These are phyloP conservation scores for Diploptera punctata DNA, from an alignment of 2,888 invertebrate species.

Conservation along the genomic window DNA sequence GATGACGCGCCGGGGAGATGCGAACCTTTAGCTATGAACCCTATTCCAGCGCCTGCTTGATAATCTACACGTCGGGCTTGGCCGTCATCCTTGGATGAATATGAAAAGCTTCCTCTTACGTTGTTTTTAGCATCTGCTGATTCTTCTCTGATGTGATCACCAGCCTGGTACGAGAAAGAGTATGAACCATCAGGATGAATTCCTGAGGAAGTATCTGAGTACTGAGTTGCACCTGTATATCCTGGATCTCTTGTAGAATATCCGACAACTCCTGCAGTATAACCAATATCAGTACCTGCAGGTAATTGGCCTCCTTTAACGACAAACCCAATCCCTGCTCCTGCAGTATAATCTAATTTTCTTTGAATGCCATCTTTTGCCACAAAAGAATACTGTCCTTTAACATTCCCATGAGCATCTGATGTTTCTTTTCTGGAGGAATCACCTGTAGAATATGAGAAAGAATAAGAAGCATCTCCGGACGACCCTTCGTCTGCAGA, in stretches of 20 bases:
- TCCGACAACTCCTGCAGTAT: background rate
- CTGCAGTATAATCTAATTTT: conserved; percentile 45
- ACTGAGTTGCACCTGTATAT: background rate
- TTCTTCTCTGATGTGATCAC: conserved; percentile 51
- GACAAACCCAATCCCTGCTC: conserved; percentile 44
- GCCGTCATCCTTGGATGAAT: conserved; percentile 45
- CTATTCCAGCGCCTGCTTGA: conserved; percentile 46
- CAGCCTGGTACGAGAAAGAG: conserved; percentile 50
- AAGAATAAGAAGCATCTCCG: conserved; percentile 40
- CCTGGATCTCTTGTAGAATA: background rate
- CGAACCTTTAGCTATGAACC: conserved; percentile 46
- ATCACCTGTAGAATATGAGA: conserved; percentile 42
- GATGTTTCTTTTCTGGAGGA: conserved; percentile 41
- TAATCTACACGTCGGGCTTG: conserved; percentile 43
- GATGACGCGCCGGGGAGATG: conserved; percentile 42
- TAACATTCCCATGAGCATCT: conserved; percentile 45
- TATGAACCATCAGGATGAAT: conserved; percentile 47
- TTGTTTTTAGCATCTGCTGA: conserved; percentile 51
- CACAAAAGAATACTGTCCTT: conserved; percentile 45
- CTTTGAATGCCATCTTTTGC: conserved; percentile 45
- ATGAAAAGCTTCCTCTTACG: conserved; percentile 45
- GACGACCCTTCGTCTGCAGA: background rate
- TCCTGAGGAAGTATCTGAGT: conserved; percentile 6
- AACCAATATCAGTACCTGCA: conserved; percentile 38
- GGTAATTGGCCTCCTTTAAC: conserved; percentile 46